phyloP scores from a whole-genome alignment of 2,113 vertebrate genomes.

The Ammodytes dubius region DNA sequence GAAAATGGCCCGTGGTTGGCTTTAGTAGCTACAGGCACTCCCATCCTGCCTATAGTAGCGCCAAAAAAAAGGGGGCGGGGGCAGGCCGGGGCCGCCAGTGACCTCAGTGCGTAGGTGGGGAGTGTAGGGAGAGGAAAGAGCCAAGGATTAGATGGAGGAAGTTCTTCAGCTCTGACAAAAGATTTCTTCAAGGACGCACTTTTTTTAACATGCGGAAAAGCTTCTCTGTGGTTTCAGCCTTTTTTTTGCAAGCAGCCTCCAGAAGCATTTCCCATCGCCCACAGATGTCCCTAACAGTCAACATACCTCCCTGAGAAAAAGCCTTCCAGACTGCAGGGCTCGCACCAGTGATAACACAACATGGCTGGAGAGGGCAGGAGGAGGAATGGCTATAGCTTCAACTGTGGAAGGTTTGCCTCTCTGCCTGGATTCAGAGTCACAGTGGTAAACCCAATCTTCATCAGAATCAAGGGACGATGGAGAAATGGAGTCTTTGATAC shows the following conservation, averaged over 20 bases:
- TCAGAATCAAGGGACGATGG: constrained; percentile 36
- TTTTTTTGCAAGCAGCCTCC: constrained; percentile 4
- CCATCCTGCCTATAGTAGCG: constrained; percentile 45
- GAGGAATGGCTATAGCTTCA: constrained; percentile 14
- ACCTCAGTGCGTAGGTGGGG: not conserved
- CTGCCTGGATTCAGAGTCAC: constrained; percentile 27
- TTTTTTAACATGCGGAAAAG: constrained; percentile 23
- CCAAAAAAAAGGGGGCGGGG: constrained; percentile 33
- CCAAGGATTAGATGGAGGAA: constrained; percentile 22
- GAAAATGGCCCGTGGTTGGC: constrained; percentile 30
- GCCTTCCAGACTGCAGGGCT: constrained; percentile 43
- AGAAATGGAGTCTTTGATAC: constrained; percentile 25
- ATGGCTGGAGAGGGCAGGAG: constrained; percentile 2
- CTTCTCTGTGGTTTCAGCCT: not conserved
- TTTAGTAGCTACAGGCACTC: constrained; percentile 34
- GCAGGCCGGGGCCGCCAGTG: constrained; percentile 43
- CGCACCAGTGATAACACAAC: constrained; percentile 13
- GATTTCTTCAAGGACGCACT: constrained; percentile 14
- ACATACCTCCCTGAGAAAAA: constrained; percentile 43
- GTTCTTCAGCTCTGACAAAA: constrained; percentile 35
- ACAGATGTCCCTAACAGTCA: constrained; percentile 35
- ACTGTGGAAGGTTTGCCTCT: constrained; percentile 29
- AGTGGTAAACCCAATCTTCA: constrained; percentile 11
- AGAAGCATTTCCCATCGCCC: constrained; percentile 29
- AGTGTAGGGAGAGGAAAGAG: constrained; percentile 15